phyloP scores from a whole-genome alignment of 1,140 invertebrate species.

The Leguminivora glycinivorella region DNA sequence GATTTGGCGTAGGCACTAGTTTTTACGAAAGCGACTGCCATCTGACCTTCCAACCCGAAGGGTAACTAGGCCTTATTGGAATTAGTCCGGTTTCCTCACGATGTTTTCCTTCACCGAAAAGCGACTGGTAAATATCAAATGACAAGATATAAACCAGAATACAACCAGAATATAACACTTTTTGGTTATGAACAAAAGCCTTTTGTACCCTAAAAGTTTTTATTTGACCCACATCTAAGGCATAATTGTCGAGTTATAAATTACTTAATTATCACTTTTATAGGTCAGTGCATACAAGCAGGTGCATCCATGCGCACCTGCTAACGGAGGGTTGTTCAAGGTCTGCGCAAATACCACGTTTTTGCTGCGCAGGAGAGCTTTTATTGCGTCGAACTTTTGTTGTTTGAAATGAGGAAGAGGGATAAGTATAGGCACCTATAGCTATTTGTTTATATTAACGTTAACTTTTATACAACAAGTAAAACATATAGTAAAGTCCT shows the following conservation, averaged over 20 bases:
- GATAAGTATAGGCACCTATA: not conserved
- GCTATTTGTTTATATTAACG: not conserved
- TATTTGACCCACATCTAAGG: constrained; percentile 76
- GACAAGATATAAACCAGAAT: not conserved
- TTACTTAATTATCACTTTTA: constrained; percentile 77
- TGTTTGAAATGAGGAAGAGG: constrained; percentile 18
- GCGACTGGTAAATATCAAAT: not conserved
- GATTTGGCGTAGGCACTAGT: too few relatives aligned
- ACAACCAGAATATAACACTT: too few relatives aligned
- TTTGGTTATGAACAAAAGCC: not conserved
- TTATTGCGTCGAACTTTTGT: constrained; percentile 2
- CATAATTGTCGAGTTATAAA: constrained; percentile 68
- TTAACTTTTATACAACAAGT: not conserved
- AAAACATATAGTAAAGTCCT: not conserved
- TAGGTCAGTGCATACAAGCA: constrained; percentile 75
- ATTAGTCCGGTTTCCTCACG: too few relatives aligned
- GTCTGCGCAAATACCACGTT: constrained; percentile 52
- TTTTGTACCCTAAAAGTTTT: constrained; percentile 44
- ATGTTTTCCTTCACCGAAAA: too few relatives aligned
- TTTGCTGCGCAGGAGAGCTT: constrained; percentile 39
- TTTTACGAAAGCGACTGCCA: too few relatives aligned
- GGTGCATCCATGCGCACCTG: constrained; percentile 69
- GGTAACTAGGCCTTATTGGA: too few relatives aligned
- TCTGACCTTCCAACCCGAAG: too few relatives aligned
- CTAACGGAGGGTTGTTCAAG: constrained; percentile 62